Evolutionary conservation across 2,888 invertebrate species (phyloP).

Genomic region (Iphiclides podalirius): DNA sequence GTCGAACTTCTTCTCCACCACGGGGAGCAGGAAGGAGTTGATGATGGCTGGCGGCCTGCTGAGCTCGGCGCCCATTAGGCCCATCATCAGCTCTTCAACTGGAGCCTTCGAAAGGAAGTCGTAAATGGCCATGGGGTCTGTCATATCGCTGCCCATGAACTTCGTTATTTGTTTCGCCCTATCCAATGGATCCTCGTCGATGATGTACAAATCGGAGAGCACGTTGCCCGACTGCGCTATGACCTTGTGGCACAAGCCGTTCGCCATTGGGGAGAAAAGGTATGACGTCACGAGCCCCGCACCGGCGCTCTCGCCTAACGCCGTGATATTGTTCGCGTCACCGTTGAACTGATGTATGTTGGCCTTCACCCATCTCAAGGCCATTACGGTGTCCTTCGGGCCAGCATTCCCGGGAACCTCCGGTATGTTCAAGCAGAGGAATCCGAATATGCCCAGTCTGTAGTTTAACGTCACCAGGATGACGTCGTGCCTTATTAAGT

Average conservation of each 20-base stretch:
- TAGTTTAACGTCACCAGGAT: slow-evolving; percentile 65
- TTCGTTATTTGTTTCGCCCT: slow-evolving; percentile 47
- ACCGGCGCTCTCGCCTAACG: slow-evolving; percentile 66
- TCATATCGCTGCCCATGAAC: slow-evolving; percentile 45
- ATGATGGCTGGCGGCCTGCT: slow-evolving; percentile 39
- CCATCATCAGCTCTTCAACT: slow-evolving; percentile 51
- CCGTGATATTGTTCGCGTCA: slow-evolving; percentile 51
- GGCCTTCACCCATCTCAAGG: slow-evolving; percentile 58
- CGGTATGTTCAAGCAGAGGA: slow-evolving; percentile 54
- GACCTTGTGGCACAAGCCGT: slow-evolving; percentile 52
- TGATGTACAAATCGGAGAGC: slow-evolving; percentile 51
- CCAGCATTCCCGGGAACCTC: slow-evolving; percentile 67
- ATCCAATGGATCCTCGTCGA: slow-evolving; percentile 48
- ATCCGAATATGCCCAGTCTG: slow-evolving; percentile 59
- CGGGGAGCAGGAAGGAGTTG: slow-evolving; percentile 49
- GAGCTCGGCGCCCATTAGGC: slow-evolving; percentile 44
- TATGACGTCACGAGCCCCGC: slow-evolving; percentile 45
- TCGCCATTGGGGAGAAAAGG: slow-evolving; percentile 52
- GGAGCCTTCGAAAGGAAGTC: slow-evolving; percentile 45
- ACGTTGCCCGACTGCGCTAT: slow-evolving; percentile 56
- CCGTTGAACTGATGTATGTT: slow-evolving; percentile 62
- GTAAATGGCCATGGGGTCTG: slow-evolving; percentile 39
- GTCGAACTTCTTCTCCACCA: slow-evolving; percentile 54
- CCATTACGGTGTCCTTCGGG: slow-evolving; percentile 58
- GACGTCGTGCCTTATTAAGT: slow-evolving; percentile 53